A percentile compares a stretch with the other conserved stretches of the same genome.
Conservation (phyloP, 2,113 vertebrate species). For the Peucedramus taeniatus region DNA sequence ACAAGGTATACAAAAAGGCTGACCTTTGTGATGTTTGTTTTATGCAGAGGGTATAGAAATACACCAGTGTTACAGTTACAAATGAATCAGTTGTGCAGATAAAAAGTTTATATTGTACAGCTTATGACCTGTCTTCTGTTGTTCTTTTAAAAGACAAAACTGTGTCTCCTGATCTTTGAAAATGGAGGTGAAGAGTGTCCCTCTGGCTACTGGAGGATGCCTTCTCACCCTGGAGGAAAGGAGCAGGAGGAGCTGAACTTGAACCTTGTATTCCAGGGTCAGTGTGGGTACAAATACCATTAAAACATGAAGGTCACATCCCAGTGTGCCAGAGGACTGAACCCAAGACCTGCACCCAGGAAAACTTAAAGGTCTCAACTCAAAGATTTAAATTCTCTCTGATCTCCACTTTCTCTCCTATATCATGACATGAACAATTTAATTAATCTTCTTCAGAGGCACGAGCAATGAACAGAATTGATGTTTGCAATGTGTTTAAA, state of each 20-base stretch:
- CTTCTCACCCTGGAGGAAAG: not conserved
- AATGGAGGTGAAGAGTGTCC: not conserved
- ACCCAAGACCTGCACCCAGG: not conserved
- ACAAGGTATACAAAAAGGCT: not conserved
- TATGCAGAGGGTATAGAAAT: not conserved
- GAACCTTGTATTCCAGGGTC: not conserved
- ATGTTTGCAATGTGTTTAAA: not conserved
- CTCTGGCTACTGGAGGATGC: not conserved
- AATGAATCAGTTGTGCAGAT: not conserved
- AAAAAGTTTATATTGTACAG: not conserved
- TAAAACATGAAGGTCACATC: not conserved
- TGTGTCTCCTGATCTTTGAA: not conserved
- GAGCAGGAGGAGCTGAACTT: not conserved
- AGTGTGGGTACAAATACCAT: not conserved
- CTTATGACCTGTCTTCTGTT: not conserved
- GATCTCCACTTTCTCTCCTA: not conserved
- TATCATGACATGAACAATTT: not conserved
- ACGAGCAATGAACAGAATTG: not conserved
- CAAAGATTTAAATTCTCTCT: not conserved
- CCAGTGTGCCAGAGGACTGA: not conserved
- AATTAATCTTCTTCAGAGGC: not conserved
- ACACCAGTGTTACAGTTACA: not conserved
- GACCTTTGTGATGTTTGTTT: not conserved
- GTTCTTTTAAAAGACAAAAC: not conserved
- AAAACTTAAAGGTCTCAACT: not conserved